Conservation (phyloP, 2,888 invertebrate genomes). For the Antheraea yamamai region DNA sequence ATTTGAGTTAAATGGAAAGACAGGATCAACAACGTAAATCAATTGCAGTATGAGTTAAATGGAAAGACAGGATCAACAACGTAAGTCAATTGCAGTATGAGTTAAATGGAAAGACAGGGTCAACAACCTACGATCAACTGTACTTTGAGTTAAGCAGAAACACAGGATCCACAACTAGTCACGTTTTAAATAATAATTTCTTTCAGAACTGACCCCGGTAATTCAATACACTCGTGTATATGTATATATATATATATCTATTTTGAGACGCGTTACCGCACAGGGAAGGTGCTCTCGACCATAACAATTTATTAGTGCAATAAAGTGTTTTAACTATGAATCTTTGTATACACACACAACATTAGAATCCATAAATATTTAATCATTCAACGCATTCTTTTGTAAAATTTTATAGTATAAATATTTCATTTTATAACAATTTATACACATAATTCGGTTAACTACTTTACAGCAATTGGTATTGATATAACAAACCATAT, state of each 20-base stretch:
- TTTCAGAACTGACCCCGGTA: constrained; percentile 12
- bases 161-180: background rate
- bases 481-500: no score
- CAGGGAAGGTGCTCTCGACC: background rate
- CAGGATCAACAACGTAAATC: no score
- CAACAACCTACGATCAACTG: no score
- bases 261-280: constrained; percentile 14
- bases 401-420: no score
- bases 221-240: background rate
- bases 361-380: background rate
- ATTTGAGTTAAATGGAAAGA: no score
- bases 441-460: no score
- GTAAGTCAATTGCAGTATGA: no score
- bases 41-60: no score
- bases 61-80: no score
- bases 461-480: no score
- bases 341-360: background rate
- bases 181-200: background rate
- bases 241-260: background rate
- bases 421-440: no score
- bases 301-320: background rate
- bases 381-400: background rate
- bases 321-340: background rate
- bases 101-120: no score
- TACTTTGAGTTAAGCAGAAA: background rate